phyloP scores from a whole-genome alignment of 2,113 vertebrate species.

The Polyodon spathula region DNA sequence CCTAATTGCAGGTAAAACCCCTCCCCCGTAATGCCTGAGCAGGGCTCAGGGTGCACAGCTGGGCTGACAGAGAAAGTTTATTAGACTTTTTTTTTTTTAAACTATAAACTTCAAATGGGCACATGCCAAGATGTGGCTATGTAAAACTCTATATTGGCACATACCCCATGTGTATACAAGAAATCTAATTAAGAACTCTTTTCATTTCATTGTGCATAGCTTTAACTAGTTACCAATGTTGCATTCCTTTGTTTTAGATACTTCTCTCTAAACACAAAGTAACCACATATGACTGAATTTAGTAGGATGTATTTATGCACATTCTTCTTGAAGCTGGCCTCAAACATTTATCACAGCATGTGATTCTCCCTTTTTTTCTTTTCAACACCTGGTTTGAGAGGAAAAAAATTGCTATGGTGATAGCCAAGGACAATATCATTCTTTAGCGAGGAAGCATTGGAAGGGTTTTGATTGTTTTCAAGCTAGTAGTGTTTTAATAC shows the following conservation, averaged over 20 bases:
- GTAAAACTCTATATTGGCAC: not conserved
- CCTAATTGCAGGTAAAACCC: constrained; percentile 54
- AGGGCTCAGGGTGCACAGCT: not conserved
- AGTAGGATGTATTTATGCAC: too few relatives aligned
- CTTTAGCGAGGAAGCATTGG: constrained; percentile 2
- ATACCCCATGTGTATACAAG: not conserved
- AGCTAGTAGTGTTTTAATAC: too few relatives aligned
- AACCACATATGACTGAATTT: not conserved
- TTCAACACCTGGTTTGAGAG: not conserved
- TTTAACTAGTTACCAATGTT: not conserved
- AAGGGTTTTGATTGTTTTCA: constrained; percentile 5
- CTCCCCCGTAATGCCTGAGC: not conserved
- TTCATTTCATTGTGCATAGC: not conserved
- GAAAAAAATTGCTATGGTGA: too few relatives aligned
- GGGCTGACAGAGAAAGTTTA: not conserved
- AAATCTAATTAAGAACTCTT: not conserved
- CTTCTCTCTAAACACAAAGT: not conserved
- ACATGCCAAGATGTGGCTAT: not conserved
- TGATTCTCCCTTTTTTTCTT: too few relatives aligned
- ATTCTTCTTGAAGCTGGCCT: too few relatives aligned
- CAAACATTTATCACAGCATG: too few relatives aligned
- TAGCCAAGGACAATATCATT: too few relatives aligned
- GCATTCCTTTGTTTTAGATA: constrained; percentile 5
- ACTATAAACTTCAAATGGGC: not conserved
- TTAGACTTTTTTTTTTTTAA: not conserved